phyloP scores from a whole-genome alignment of 2,888 invertebrate species.

The Troides helena region DNA sequence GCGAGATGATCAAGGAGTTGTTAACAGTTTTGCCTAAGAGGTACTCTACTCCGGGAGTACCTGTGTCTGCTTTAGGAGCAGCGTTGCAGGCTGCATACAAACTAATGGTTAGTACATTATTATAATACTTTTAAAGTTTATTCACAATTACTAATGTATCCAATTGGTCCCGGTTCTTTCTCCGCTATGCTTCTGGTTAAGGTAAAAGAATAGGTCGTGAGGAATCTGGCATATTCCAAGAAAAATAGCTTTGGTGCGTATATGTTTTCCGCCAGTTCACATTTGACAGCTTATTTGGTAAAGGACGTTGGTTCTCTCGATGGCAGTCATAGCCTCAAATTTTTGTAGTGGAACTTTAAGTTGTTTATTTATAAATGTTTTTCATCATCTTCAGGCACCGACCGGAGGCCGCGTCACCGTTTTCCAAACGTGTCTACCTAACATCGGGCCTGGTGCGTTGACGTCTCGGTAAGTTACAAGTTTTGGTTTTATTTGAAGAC shows the following conservation, averaged over 20 bases:
- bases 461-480: constrained; percentile 78
- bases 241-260: too few relatives aligned
- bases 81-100: constrained; percentile 96
- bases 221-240: too few relatives aligned
- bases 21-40: constrained; percentile 88
- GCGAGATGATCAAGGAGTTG: constrained; percentile 87
- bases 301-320: too few relatives aligned
- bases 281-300: too few relatives aligned
- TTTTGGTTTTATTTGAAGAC: too few relatives aligned
- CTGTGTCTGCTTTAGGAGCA: constrained; percentile 93
- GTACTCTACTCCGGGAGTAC: constrained; percentile 82
- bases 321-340: too few relatives aligned
- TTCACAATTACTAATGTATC: too few relatives aligned
- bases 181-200: too few relatives aligned
- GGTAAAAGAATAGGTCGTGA: too few relatives aligned
- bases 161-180: too few relatives aligned
- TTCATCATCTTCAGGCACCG: constrained; percentile 80
- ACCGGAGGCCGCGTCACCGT: constrained; percentile 97
- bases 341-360: not conserved
- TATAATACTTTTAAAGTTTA: too few relatives aligned
- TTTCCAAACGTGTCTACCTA: constrained; percentile 94
- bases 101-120: constrained; percentile 84
- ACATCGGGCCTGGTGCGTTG: constrained; percentile 93
- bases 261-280: too few relatives aligned
- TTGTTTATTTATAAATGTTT: not conserved